Evolutionary conservation across 2,113 vertebrate species (phyloP).

Genomic region (Podarcis cretensis): DNA sequence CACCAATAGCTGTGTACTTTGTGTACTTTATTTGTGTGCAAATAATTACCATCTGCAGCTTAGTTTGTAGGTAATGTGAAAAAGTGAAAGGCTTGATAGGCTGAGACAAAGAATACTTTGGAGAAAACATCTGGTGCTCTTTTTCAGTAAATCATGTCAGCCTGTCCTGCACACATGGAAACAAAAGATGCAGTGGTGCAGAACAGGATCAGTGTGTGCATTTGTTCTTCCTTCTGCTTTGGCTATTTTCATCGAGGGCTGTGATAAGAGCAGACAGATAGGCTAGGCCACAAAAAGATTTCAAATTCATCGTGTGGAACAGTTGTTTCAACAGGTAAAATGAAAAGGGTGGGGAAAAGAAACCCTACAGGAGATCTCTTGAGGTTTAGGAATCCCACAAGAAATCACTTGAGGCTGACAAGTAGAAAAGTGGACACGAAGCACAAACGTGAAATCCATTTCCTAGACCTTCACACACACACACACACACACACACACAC

Average conservation of each 20-base stretch:
- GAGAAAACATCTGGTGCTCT: not conserved
- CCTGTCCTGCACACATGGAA: not conserved
- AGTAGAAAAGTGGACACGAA: conserved; percentile 45
- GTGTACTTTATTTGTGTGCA: too few species aligned
- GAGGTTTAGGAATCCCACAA: not conserved
- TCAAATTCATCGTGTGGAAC: not conserved
- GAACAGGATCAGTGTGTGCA: not conserved
- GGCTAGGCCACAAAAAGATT: not conserved
- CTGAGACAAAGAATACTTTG: not conserved
- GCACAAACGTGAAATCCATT: conserved; percentile 24
- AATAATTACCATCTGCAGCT: not conserved
- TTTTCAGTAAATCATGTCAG: not conserved
- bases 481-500: not conserved
- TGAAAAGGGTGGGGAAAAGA: not conserved
- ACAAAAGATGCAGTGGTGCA: not conserved
- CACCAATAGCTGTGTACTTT: not conserved
- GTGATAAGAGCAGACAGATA: not conserved
- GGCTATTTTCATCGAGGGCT: rapidly evolving
- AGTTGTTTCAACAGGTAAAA: not conserved
- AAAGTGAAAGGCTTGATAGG: not conserved
- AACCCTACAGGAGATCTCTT: not conserved
- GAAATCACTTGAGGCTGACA: not conserved
- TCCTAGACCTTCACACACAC: not conserved
- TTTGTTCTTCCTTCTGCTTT: not conserved
- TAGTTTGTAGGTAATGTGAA: not conserved